phyloP scores from a whole-genome alignment of 2,797 vertebrate species.

The Gymnothorax reevesii region DNA sequence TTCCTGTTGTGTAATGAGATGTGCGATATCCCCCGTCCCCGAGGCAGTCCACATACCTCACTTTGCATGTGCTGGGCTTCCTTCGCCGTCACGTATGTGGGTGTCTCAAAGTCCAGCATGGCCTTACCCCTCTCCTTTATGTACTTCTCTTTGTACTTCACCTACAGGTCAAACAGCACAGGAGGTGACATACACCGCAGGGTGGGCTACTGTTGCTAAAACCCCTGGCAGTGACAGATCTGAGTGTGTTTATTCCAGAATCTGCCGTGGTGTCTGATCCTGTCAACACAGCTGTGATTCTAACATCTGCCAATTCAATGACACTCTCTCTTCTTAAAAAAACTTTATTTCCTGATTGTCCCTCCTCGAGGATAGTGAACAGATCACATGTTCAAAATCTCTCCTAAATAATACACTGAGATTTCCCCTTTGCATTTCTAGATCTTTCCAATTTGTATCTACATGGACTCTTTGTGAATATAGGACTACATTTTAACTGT shows the following conservation, averaged over 20 bases:
- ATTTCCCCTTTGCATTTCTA: neutral
- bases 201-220: neutral
- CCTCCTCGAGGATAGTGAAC: neutral
- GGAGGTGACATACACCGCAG: constrained; percentile 15
- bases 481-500: neutral
- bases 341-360: neutral
- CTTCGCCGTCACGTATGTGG: constrained; percentile 91
- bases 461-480: neutral
- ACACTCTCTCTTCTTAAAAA: neutral
- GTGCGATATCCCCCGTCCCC: neutral
- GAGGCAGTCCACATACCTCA: constrained; percentile 72
- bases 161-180: constrained; percentile 68
- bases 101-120: constrained; percentile 98
- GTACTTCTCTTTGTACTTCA: constrained; percentile 98
- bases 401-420: neutral
- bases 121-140: constrained; percentile 94
- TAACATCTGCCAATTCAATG: neutral
- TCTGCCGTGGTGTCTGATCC: neutral
- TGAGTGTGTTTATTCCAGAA: neutral
- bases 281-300: neutral
- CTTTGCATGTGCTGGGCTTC: constrained; percentile 99
- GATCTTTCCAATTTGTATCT: neutral
- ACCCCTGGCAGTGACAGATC: neutral
- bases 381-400: neutral
- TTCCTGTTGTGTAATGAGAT: neutral